A percentile compares a stretch with the other conserved stretches of the same genome.
phyloP scores from a whole-genome alignment of 2,888 invertebrate genomes.

The Melinaea marsaeus region DNA sequence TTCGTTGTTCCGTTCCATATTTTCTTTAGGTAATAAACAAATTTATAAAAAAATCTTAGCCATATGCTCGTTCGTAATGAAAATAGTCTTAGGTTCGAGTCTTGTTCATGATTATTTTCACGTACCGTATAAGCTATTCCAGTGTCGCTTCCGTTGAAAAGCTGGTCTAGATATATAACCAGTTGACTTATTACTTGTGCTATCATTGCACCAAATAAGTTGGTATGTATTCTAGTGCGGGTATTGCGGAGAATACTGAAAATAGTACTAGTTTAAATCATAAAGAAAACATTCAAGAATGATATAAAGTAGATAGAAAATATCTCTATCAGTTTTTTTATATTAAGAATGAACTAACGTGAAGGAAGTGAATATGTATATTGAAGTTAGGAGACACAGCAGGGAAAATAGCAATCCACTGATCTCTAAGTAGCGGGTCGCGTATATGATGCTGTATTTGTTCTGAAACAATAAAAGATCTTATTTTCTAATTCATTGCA shows the following conservation, averaged over 20 bases:
- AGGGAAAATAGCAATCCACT: neutral
- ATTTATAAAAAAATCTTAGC: no score
- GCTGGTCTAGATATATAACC: constrained; percentile 3
- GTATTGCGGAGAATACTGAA: neutral
- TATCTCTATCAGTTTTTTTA: no score
- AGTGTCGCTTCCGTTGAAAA: constrained; percentile 1
- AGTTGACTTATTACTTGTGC: neutral
- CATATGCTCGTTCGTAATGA: neutral
- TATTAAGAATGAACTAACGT: constrained; percentile 33
- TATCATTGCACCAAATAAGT: constrained; percentile 1
- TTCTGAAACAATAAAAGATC: neutral
- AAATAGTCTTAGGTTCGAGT: neutral
- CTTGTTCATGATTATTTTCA: neutral
- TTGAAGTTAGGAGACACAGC: neutral
- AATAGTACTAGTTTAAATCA: neutral
- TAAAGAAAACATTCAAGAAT: no score
- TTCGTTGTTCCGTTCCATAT: no score
- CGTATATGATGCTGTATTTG: constrained; percentile 4
- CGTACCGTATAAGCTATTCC: neutral
- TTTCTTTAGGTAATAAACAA: no score
- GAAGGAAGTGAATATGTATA: neutral
- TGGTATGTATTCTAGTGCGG: neutral
- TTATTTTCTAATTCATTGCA: no score
- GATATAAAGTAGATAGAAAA: no score
- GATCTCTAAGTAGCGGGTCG: neutral